These are phyloP conservation scores for Acholoe squamosa DNA, from an alignment of 2,888 invertebrate genomes.

Conservation along the genomic window DNA sequence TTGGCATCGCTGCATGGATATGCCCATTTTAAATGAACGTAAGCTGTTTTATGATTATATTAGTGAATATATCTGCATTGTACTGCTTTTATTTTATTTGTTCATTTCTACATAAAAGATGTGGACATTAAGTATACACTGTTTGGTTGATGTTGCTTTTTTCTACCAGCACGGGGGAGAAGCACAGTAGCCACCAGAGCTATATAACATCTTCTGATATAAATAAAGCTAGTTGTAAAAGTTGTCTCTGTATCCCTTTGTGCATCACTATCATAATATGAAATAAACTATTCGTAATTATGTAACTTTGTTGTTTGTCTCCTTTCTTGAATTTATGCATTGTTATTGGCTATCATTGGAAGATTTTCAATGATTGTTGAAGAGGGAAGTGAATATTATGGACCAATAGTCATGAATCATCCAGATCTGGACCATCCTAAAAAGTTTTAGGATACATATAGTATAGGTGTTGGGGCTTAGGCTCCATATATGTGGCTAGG, in stretches of 20 bases:
- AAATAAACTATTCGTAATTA: conserved; percentile 50
- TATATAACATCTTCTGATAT: not conserved
- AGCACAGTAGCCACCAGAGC: not conserved
- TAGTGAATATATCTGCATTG: not conserved
- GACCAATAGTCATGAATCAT: too few relatives aligned
- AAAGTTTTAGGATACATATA: too few relatives aligned
- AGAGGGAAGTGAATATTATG: too few relatives aligned
- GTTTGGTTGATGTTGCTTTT: conserved; percentile 37
- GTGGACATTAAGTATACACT: not conserved
- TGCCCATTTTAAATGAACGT: not conserved
- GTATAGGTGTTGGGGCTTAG: too few relatives aligned
- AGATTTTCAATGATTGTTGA: too few relatives aligned
- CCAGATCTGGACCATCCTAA: too few relatives aligned
- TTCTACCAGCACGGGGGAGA: conserved; percentile 14
- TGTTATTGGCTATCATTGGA: too few relatives aligned
- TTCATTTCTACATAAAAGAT: not conserved
- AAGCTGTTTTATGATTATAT: not conserved
- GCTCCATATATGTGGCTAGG: too few relatives aligned
- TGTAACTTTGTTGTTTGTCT: not conserved
- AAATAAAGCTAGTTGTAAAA: conserved; percentile 50
- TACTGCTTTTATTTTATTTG: conserved; percentile 26
- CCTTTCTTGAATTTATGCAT: too few relatives aligned
- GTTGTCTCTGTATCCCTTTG: conserved; percentile 33
- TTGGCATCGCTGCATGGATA: not conserved
- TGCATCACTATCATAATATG: conserved; percentile 43